Evolutionary conservation across 1,140 invertebrate species (phyloP), one percentile per base, ranked within the genome.

Genomic region (Dendrolimus punctatus): DNA sequence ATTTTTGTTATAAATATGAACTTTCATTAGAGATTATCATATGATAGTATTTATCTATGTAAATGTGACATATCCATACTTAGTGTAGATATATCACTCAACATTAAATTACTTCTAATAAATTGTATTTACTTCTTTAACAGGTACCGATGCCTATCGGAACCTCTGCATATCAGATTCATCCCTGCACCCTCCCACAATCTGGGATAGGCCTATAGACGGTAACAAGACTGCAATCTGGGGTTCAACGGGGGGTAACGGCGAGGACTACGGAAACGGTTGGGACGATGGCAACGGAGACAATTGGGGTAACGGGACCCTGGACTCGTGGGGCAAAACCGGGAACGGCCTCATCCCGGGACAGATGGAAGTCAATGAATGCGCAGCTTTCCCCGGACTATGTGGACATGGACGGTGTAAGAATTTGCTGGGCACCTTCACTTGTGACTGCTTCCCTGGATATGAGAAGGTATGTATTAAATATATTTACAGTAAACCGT

Each of bases 361-460:
- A 6, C 85, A 91, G 54, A 90, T 93, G 84, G 95, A 97, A 67
- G 93, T 96, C 46, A 95, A 96, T 84, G 95, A 96, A 77, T 97
- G 95, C 66, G 90, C 91, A 0, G 93, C 94, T 40, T 96, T 96
- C 68, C 93, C 93, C 4, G 93, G 92, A 4, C 91, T 96, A 64
- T 97, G 95, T 76, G 89, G 91, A 44, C 95, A 96, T 76, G 95
- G 95, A 4, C 81, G 92, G 8, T 90, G 90, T 64, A 87, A 87
- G 46, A 93, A 93, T 67, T 88, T 89, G 9, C 74, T 87, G 2
- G 92, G 92, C 0, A 80, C 88, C 6, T 92, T 92, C 62, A 89
- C 90, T 40, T 94, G 93, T 62, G 81, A 85, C 10, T 93, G 92
- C 80, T 92, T 93, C 72, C 90, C 91, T 61, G 94, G 95, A 5